Base-by-base conservation (phyloP, 2,888 invertebrate genomes). In the Mesorhabditis belari region DNA sequence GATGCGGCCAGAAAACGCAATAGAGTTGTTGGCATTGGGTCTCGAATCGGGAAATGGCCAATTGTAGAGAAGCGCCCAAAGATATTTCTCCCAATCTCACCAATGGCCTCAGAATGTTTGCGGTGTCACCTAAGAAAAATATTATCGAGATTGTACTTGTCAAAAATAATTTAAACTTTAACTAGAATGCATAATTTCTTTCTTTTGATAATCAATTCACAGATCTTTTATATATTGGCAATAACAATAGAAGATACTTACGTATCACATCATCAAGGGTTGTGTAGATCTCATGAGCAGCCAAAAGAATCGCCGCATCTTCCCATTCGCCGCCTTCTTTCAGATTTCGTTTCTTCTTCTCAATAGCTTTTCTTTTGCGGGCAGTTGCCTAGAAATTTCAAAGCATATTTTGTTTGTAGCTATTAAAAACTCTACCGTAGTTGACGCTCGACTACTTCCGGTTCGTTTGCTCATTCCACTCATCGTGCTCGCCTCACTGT, bases 301-400 rank as follows among this genome's bases (percentile, higher is more conserved):
- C 68, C 5, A 69, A 58, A 28, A 77, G 53, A 19, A 77, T 61
- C 9, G 76, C 77, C 27, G 69, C 66, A 57, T 77, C 77, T 56
- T 77, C 77, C 57, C 73, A 77, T 49, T 74, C 74, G 49, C 77
- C 76, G 12, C 77, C 77, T 56, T 76, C 74, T 58, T 77, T 77
- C 55, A 77, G 54, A 0, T 65, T 65, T 26, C 58, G 60, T 61
- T 77, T 77, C 65, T 77, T 77, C 56, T 70, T 64, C 21, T 77
- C 74, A 55, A 76, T 74, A 57, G 50, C 24, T 25, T 53, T 26
- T 3, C 27, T 3, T 17, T 51, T 50, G 21, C n/a, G 25, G 5
- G 3, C 19, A 21, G 24, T 25, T 17, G 6, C 27, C 55, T 12
- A 29, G 1, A n/a, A 51, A 51, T 12, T 19, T 51, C 3, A 51